Conservation (phyloP, 2,113 vertebrate genomes). For the Dasyprocta punctata region DNA sequence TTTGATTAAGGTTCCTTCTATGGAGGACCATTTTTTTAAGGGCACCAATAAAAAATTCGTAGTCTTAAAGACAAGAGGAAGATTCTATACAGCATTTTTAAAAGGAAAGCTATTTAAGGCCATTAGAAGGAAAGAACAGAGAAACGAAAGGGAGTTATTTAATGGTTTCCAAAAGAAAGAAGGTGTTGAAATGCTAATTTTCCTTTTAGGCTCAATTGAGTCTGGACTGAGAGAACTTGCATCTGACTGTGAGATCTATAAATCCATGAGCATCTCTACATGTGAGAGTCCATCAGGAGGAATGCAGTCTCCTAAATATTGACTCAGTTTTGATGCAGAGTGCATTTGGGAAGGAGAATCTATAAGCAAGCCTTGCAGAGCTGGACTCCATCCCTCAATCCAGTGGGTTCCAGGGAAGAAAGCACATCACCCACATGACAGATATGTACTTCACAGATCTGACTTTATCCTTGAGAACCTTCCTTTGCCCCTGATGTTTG, state of each 20-base stretch:
- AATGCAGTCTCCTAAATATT: not conserved
- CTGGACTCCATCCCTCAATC: not conserved
- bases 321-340: not conserved
- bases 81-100: not conserved
- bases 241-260: not conserved
- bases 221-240: not conserved
- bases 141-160: not conserved
- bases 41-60: not conserved
- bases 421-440: accelerated
- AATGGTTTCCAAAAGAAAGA: not conserved
- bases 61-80: not conserved
- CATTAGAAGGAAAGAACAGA: slow-evolving; percentile 12
- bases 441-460: not conserved
- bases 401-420: not conserved
- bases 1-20: not conserved
- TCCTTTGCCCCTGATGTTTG: not conserved
- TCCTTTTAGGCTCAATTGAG: not conserved
- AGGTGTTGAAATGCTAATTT: slow-evolving; percentile 25
- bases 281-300: not conserved
- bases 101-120: not conserved
- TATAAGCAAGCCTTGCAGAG: not conserved
- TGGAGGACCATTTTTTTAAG: not conserved
- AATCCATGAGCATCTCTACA: not conserved
- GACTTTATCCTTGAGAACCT: not conserved
- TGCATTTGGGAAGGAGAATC: slow-evolving; percentile 2